These are phyloP conservation scores for Rambutsinella grinnellia DNA, from an alignment of 2,888 invertebrate species.

Conservation along the genomic window DNA sequence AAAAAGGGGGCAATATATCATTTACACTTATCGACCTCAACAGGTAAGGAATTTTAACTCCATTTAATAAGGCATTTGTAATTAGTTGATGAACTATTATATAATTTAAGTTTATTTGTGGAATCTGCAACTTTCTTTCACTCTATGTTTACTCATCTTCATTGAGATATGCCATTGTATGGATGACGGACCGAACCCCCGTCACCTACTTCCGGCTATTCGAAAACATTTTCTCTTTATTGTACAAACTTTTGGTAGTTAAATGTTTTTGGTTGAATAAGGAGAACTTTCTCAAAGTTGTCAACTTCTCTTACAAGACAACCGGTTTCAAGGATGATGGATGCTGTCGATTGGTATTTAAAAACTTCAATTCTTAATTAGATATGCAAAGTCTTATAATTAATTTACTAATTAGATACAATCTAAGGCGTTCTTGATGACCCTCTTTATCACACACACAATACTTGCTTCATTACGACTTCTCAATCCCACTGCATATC, in stretches of 20 bases:
- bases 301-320: conserved; percentile 19
- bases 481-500: background rate
- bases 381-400: too few species aligned
- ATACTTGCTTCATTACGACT: background rate
- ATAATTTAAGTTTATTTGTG: conserved; percentile 18
- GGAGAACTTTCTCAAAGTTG: conserved; percentile 15
- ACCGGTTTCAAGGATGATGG: background rate
- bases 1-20: background rate
- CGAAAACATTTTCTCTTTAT: conserved; percentile 14
- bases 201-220: conserved; percentile 29
- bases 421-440: background rate
- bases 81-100: background rate
- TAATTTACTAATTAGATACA: background rate
- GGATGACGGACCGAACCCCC: conserved; percentile 5
- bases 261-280: conserved; percentile 14
- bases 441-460: background rate
- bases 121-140: background rate
- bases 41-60: too few species aligned
- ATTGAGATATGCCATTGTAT: conserved; percentile 1
- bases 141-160: conserved; percentile 1
- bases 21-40: background rate
- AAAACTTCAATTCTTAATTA: too few species aligned
- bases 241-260: background rate
- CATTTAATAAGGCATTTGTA: too few species aligned
- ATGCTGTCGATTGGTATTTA: too few species aligned